These are phyloP conservation scores for Lepidostoma basale DNA, from an alignment of 1,140 invertebrate genomes.

Conservation along the genomic window DNA sequence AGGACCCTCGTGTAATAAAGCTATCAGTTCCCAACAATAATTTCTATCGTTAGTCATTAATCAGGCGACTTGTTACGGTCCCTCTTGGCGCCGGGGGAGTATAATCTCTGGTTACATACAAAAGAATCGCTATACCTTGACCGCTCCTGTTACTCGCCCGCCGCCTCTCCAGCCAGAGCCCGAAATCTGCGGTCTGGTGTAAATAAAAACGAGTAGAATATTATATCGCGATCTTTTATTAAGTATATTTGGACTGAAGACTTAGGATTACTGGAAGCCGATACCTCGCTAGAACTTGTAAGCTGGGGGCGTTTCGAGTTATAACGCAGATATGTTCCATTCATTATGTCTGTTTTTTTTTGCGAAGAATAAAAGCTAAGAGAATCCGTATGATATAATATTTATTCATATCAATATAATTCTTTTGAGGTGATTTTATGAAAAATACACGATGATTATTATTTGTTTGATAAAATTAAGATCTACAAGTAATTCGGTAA, in stretches of 20 bases:
- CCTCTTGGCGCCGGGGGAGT: neutral
- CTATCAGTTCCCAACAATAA: slow-evolving; percentile 30
- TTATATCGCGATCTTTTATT: neutral
- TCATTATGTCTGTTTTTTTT: neutral
- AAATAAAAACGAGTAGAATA: slow-evolving; percentile 8
- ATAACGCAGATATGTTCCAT: neutral
- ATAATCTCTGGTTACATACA: neutral
- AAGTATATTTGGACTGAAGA: neutral
- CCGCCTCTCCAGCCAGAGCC: neutral
- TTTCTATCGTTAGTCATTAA: slow-evolving; percentile 23
- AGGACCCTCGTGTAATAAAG: slow-evolving; percentile 12
- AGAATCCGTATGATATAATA: too few relatives aligned
- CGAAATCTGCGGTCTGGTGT: neutral
- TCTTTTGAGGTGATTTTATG: too few relatives aligned
- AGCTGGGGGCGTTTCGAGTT: neutral
- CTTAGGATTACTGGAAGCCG: slow-evolving; percentile 7
- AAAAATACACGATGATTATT: too few relatives aligned
- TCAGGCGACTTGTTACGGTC: neutral
- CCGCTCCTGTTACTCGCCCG: neutral
- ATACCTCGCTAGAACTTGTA: neutral
- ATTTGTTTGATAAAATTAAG: too few relatives aligned
- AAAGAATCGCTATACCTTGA: slow-evolving; percentile 2
- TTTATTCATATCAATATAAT: too few relatives aligned
- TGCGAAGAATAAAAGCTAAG: too few relatives aligned
- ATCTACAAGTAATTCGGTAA: too few relatives aligned